Conservation (phyloP, 2,888 invertebrate genomes). For the Poecilobothrus nobilitatus region DNA sequence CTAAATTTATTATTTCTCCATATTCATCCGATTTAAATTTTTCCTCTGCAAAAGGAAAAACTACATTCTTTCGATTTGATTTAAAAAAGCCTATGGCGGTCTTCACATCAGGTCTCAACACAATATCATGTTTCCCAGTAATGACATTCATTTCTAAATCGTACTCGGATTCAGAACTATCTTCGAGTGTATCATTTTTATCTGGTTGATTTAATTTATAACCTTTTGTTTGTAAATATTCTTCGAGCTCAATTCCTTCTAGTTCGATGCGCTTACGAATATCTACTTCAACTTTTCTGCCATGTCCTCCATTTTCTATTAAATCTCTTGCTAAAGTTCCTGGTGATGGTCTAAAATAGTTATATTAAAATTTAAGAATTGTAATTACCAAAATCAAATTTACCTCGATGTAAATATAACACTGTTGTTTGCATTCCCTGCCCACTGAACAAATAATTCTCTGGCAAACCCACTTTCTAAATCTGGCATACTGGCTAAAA, state of each 20-base stretch:
- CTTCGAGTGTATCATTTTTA: conserved; percentile 56
- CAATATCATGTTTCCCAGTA: conserved; percentile 80
- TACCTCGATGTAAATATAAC: conserved; percentile 84
- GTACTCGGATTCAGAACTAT: conserved; percentile 71
- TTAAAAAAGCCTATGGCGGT: conserved; percentile 74
- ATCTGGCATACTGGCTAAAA: conserved; percentile 89
- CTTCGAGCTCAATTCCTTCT: conserved; percentile 71
- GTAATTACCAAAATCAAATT: too few relatives aligned
- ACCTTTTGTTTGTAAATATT: conserved; percentile 59
- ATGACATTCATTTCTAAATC: conserved; percentile 79
- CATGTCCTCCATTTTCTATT: conserved; percentile 65
- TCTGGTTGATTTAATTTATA: conserved; percentile 44
- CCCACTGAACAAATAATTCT: conserved; percentile 92
- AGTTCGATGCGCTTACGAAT: conserved; percentile 61
- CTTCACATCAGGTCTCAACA: conserved; percentile 65
- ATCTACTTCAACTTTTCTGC: conserved; percentile 59
- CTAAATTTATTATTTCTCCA: conserved; percentile 87
- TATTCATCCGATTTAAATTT: conserved; percentile 90
- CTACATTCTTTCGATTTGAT: conserved; percentile 84
- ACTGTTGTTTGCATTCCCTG: conserved; percentile 82
- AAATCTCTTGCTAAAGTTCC: conserved; percentile 73
- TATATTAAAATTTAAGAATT: neutral
- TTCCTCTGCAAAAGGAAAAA: conserved; percentile 93
- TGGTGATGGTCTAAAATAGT: conserved; percentile 56
- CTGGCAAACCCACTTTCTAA: conserved; percentile 92